Evolutionary conservation across 2,797 vertebrate genomes (phyloP).

Genomic region (Corythornis leucogaster): DNA sequence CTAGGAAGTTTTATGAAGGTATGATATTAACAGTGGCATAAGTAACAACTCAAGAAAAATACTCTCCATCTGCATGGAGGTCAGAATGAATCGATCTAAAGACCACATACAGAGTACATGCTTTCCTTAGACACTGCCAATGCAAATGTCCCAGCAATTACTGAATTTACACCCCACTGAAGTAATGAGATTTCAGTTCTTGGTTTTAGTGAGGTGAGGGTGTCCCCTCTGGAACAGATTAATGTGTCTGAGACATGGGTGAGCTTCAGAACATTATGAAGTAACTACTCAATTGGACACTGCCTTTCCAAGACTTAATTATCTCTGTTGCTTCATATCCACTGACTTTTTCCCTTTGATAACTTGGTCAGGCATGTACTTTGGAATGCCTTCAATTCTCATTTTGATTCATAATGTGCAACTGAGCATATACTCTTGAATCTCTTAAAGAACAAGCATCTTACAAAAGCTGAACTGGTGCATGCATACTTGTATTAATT

Average conservation of each 20-base stretch:
- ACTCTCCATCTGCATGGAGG: rapidly evolving
- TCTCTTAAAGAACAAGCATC: background rate
- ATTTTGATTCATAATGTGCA: background rate
- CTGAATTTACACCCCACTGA: rapidly evolving
- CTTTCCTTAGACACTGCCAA: background rate
- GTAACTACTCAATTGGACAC: background rate
- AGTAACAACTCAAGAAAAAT: background rate
- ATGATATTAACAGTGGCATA: rapidly evolving
- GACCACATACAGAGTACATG: rapidly evolving
- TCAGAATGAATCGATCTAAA: background rate
- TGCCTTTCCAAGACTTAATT: background rate
- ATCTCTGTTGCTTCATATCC: background rate
- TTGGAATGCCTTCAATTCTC: background rate
- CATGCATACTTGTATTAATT: rapidly evolving
- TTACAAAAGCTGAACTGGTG: background rate
- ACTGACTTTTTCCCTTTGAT: background rate
- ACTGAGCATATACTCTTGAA: background rate
- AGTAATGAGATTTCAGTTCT: rapidly evolving
- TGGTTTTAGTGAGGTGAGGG: no score
- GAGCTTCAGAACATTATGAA: background rate
- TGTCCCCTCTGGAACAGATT: background rate
- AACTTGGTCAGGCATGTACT: background rate
- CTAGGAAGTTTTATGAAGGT: background rate
- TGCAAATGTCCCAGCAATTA: background rate
- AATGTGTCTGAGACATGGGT: rapidly evolving